Base-by-base conservation (phyloP, 2,888 invertebrate genomes). In the Apotomis turbidana region DNA sequence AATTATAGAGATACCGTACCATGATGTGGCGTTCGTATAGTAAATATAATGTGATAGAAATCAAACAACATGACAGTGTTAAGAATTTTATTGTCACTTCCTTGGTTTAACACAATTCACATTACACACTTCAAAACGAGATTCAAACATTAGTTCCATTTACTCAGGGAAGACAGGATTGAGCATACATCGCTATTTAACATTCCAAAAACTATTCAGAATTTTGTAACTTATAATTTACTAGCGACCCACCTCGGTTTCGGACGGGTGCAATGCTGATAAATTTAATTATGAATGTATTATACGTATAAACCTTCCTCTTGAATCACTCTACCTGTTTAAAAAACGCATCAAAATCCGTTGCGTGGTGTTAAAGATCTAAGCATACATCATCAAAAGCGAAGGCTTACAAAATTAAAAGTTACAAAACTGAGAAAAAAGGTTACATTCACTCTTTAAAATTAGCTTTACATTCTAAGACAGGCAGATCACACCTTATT, bases 21-120 rank as follows among this genome's bases (percentile, higher is more conserved):
- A 27, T 27, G 27, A 27, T 27, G 27, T 27, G 27, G 27, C 1
- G 27, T 27, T 27, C 27, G 27, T 27, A 27, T 27, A 27, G 27
- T 27, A 27, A 27, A 27, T 27, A 44, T 27, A 12, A 27, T 49
- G 3, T 8, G 15, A 15, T 9, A 10, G 8, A 44, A 66, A 55
- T 66, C 0, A 73, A 70, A 70, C 44, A 61, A 61, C n/a, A 13
- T 4, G 10, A 3, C 58, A 71, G 62, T 61, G 70, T 74, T 74
- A 74, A 68, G 46, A 46, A 10, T 67, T 64, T 72, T 72, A 72
- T 72, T 72, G 62, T 63, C 68, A n/a, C 68, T 62, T 52, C 49
- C 52, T 15, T 72, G 8, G 51, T 67, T 66, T 72, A 62, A 41
- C 58, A 68, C 58, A 59, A 58, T 51, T 66, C 49, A 58, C 36